Evolutionary conservation across 2,113 vertebrate species (phyloP), one percentile per base, ranked within the genome.

Genomic region (Platichthys flesus): DNA sequence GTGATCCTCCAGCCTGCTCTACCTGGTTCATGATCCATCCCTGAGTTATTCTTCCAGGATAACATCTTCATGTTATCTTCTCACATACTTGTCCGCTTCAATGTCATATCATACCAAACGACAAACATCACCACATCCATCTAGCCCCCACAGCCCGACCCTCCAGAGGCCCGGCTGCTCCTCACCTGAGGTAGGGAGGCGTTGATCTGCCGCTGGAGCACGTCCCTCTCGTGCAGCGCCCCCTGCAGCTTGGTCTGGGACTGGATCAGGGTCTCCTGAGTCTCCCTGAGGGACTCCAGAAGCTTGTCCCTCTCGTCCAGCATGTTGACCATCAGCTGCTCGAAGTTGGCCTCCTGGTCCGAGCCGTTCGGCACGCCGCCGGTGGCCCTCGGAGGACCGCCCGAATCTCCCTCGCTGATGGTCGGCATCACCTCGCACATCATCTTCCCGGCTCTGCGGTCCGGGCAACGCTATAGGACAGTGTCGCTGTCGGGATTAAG

Each of bases 401-500:
- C 91, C 3, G 97, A 95, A 95, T 98, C 97, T 88, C 97, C 97
- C 91, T 99, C 97, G 2, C 89, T 98, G 90, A 99, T 98, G 85
- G 97, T 98, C 82, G 97, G 97, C 97, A 99, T 99, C 95, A 99
- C 97, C 86, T 98, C 97, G 83, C 97, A 99, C 97, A 99, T 99
- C 96, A 97, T 96, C 90, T 91, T 91, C 62, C 85, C 70, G 21
- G 66, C 78, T 76, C 83, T n/a, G 69, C 37, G 74, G 71, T 88
- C 51, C 54, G 76, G 79, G 68, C 81, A 84, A 65, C 68, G 85
- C 84, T 87, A 77, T 59, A 74, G 52, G 76, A 83, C 77, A 61
- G 67, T 70, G 81, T 85, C 81, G 78, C 87, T 91, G 78, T 70
- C 66, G 47, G 76, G 67, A 61, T 84, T 18, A n/a, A 68, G 49